Conservation (phyloP, 1,140 invertebrate genomes). For the Metopolophium dirhodum region DNA sequence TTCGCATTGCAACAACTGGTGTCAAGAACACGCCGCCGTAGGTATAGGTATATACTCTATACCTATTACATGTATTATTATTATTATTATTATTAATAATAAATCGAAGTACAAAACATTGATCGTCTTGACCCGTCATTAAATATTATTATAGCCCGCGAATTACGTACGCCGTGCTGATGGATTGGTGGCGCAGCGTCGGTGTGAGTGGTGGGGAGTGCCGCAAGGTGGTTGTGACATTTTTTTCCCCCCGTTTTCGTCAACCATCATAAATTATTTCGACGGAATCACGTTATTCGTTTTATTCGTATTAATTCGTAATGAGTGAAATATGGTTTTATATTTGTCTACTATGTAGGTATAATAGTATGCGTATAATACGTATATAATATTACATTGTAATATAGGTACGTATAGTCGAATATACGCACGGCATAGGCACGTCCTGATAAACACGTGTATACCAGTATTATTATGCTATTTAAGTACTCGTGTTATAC, state of each 20-base stretch:
- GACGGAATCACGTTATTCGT: not conserved
- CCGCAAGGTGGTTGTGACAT: conserved; percentile 1
- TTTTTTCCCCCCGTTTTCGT: not conserved
- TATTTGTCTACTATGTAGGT: not conserved
- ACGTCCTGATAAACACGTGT: not conserved
- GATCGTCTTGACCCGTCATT: conserved; percentile 32
- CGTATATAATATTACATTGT: too few relatives aligned
- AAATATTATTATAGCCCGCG: not conserved
- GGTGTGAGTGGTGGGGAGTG: too few relatives aligned
- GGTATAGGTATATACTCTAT: not conserved
- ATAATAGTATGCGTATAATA: too few relatives aligned
- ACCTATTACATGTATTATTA: not conserved
- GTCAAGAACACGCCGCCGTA: not conserved
- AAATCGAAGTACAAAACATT: not conserved
- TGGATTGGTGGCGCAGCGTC: too few relatives aligned
- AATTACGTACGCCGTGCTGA: not conserved
- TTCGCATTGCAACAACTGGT: conserved; percentile 1
- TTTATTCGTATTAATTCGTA: conserved; percentile 11
- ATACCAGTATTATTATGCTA: not conserved
- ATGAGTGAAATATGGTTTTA: not conserved
- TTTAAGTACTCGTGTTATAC: not conserved
- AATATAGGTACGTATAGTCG: too few relatives aligned
- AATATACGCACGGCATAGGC: too few relatives aligned
- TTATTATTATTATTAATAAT: conserved; percentile 21
- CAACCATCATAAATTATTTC: not conserved